Evolutionary conservation across 2,888 invertebrate genomes (phyloP), one percentile per base, ranked within the genome.

Genomic region (Orthosia gothica): DNA sequence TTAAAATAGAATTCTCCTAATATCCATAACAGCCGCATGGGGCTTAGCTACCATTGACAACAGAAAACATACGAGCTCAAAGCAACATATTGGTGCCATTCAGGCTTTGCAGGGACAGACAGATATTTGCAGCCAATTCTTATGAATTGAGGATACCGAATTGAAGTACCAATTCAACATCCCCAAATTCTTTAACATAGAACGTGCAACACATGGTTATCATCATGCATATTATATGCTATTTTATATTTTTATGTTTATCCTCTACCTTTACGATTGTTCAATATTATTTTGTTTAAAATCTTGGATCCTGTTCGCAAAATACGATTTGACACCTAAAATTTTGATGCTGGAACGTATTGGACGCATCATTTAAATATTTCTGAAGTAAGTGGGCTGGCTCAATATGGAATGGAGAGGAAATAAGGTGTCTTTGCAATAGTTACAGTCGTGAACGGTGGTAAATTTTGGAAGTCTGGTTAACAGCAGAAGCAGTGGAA

Each of bases 41-140:
- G 47, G n/a, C 20, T 52, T 45, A 20, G 16, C 45, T 65, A 70
- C 45, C 20, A 50, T 64, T 54, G 70, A 80, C 72, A 76, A 69
- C 68, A 72, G 70, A 64, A 81, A 76, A 72, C 81, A 76, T 74
- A 80, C 80, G 69, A 62, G 78, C 77, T 80, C 66, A 59, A 79
- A 79, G 81, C 79, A 70, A 66, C 70, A 79, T n/a, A 52, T 67
- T 62, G 47, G 40, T 70, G 76, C 70, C 67, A 77, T 70, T 70
- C 63, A 55, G 72, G 62, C 77, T 18, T 67, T 64, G 65, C 71
- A 66, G 64, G 77, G 78, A 32, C 18, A 45, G 32, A 80, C 69
- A 79, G 45, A 73, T 45, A 77, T 77, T 79, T 74, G 59, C 76
- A 71, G 59, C 67, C 55, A 71, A 61, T 68, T 64, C 55, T 40